Evolutionary conservation across 35 echinoderm and acorn worm species (phyloP), one percentile per base, ranked within the genome.

Genomic region (Hemicentrotus pulcherrimus): DNA sequence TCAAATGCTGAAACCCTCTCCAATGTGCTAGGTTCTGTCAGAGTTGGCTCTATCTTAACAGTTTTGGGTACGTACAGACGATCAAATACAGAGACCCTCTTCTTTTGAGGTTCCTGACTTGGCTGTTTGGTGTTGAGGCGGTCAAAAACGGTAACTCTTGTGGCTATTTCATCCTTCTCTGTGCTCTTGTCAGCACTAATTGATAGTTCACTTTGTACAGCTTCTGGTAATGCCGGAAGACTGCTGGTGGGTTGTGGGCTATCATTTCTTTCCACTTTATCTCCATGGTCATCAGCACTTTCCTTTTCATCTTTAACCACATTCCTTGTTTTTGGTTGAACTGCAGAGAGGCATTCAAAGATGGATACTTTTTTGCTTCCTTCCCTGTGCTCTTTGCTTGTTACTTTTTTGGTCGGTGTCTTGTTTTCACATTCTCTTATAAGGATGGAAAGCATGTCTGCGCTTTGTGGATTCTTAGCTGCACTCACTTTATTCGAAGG

Each of bases 41-140:
- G 19, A 6, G 24, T 8, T 78, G 65, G 65, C 65, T 78, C 65
- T 78, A 22, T 0, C 28, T 78, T 70, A 28, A 16, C 24, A 6
- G 61, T 24, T 35, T 46, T 33, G 32, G 88, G 88, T 90, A 90
- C 19, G 10, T 45, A 47, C 16, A 90, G 88, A 6, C 88, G 32
- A 90, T 90, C 88, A 90, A 90, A 90, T 47, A 90, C 88, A 90
- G 88, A 90, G 15, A 90, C 88, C 32, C 24, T 90, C 88, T 90
- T 90, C 88, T 90, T 90, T 13, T 15, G 65, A 8, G 22, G 65
- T 2, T 78, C 22, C 24, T 78, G 22, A 28, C 19, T 22, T n/a
- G 28, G 12, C 88, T 45, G 46, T 90, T 33, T 90, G 3, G 12
- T 45, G 19, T 32, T 32, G 31, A 90, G 88, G 32, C 88, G 88